phyloP scores from a whole-genome alignment of 2,797 vertebrate genomes.

The Sebastes miniatus region DNA sequence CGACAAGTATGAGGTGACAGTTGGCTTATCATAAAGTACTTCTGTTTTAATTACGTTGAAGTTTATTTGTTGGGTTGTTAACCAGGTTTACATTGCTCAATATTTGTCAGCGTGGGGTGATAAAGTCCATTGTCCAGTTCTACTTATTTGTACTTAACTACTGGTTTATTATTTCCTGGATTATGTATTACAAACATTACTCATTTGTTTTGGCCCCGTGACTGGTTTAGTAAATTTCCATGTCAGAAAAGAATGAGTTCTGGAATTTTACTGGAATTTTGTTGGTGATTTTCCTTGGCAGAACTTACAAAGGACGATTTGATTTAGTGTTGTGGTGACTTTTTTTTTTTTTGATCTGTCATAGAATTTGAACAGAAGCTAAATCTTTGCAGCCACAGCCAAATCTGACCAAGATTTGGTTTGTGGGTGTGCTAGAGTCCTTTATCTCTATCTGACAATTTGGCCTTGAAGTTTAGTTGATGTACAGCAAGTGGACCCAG shows the following conservation, averaged over 20 bases:
- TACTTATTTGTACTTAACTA: neutral
- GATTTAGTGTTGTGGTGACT: too few species aligned
- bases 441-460: neutral
- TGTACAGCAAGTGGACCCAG: neutral
- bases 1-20: neutral
- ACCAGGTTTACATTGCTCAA: constrained; percentile 7
- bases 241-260: neutral
- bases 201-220: neutral
- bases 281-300: neutral
- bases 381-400: neutral
- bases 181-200: neutral
- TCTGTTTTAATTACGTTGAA: neutral
- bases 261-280: neutral
- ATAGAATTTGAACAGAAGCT: neutral
- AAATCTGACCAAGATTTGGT: neutral
- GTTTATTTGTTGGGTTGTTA: neutral
- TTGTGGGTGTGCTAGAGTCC: neutral
- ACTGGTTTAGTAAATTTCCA: neutral
- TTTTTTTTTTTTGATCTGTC: neutral
- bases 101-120: neutral
- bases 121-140: constrained; percentile 24
- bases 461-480: neutral
- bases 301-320: neutral
- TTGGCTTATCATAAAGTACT: neutral
- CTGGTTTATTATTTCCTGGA: neutral